Conservation (phyloP, 2,888 invertebrate species). For the Troilus luridus region DNA sequence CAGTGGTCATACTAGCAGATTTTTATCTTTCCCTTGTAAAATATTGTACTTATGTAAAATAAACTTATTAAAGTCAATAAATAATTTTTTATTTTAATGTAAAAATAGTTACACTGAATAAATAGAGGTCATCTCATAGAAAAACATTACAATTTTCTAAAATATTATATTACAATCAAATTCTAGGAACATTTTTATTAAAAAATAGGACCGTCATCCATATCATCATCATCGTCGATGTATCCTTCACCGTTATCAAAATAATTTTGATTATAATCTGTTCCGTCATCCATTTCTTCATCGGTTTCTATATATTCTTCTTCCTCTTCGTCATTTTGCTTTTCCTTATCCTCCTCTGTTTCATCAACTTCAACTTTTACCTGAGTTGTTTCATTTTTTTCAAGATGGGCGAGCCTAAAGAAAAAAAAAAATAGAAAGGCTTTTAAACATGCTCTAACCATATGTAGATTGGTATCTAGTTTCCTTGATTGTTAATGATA, state of each 20-base stretch:
- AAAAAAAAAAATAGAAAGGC: neutral
- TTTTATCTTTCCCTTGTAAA: too few species aligned
- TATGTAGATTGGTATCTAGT: too few species aligned
- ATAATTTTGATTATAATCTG: conserved; percentile 89
- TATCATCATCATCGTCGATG: conserved; percentile 85
- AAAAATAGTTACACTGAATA: neutral
- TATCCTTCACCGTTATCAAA: conserved; percentile 91
- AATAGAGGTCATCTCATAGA: neutral
- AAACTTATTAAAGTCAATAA: neutral
- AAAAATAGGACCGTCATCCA: conserved; percentile 87
- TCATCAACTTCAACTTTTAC: conserved; percentile 74
- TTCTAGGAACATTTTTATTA: conserved; percentile 68
- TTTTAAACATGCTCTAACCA: neutral
- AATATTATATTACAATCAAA: conserved; percentile 24
- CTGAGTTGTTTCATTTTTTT: conserved; percentile 71
- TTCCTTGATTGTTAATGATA: too few species aligned
- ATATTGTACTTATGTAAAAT: neutral
- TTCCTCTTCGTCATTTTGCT: conserved; percentile 69
- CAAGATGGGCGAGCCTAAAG: conserved; percentile 66
- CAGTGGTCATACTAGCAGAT: too few species aligned
- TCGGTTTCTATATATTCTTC: conserved; percentile 75
- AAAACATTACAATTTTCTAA: conserved; percentile 50
- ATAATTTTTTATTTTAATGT: neutral
- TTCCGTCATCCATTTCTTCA: conserved; percentile 89
- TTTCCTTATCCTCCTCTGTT: conserved; percentile 74